Conservation (phyloP, 2,888 invertebrate genomes). For the Girardia tigrina region DNA sequence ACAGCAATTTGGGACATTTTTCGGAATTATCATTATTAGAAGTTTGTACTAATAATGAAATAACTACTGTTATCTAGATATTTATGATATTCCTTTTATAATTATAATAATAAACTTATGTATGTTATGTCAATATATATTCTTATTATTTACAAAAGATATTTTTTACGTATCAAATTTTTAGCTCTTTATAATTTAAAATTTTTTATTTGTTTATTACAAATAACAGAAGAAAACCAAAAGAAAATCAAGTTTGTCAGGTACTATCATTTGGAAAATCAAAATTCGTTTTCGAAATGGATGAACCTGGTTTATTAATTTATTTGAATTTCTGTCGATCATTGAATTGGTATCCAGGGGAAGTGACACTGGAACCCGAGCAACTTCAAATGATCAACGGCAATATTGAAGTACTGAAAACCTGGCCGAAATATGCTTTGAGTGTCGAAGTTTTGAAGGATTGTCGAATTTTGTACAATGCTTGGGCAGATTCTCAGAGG, state of each 20-base stretch:
- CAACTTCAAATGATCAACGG: conserved; percentile 76
- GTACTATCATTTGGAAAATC: conserved; percentile 24
- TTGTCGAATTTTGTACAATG: conserved; percentile 69
- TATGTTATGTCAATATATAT: neutral
- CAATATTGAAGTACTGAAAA: conserved; percentile 59
- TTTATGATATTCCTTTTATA: too few species aligned
- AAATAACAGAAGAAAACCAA: neutral
- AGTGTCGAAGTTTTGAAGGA: conserved; percentile 2
- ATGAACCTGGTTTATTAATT: conserved; percentile 64
- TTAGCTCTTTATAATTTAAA: too few species aligned
- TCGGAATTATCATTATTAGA: too few species aligned
- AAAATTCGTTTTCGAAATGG: conserved; percentile 77
- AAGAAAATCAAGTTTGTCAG: conserved; percentile 23
- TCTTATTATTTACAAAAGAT: too few species aligned
- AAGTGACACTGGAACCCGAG: conserved; percentile 79
- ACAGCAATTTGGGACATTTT: too few species aligned
- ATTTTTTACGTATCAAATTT: too few species aligned
- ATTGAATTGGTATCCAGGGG: conserved; percentile 47
- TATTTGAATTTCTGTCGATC: neutral
- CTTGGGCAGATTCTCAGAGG: conserved; percentile 93
- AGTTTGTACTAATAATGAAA: too few species aligned
- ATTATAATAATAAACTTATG: neutral
- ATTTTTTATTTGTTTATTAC: too few species aligned
- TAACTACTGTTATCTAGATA: too few species aligned
- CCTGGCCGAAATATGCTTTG: conserved; percentile 29